phyloP scores from a whole-genome alignment of 1,140 invertebrate genomes.

The Venustaconcha ellipsiformis region DNA sequence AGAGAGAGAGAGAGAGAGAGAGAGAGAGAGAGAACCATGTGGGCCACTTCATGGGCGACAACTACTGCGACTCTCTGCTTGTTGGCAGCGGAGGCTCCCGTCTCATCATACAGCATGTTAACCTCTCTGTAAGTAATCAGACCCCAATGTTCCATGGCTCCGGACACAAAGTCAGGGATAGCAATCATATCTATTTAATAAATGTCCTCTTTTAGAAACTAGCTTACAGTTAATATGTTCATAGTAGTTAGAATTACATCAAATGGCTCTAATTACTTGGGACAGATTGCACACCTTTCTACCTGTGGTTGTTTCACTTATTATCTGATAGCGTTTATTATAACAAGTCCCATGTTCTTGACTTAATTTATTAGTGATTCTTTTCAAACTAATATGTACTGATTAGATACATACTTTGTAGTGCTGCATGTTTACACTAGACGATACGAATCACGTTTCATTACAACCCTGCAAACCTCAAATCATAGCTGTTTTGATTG shows the following conservation, averaged over 20 bases:
- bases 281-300: neutral
- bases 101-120: conserved; percentile 79
- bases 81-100: conserved; percentile 78
- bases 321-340: no score
- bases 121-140: conserved; percentile 66
- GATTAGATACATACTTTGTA: no score
- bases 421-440: no score
- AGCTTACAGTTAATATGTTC: neutral
- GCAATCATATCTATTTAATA: conserved; percentile 64
- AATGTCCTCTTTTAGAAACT: neutral
- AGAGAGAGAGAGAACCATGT: conserved; percentile 68
- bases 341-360: no score
- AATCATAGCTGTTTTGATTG: no score
- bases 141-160: conserved; percentile 70
- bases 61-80: conserved; percentile 91
- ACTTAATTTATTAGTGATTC: no score
- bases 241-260: neutral
- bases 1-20: no score
- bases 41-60: conserved; percentile 88
- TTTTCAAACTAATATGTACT: no score
- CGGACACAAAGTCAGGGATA: conserved; percentile 67
- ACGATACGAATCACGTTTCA: no score
- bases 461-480: no score
- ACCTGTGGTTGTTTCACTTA: no score
- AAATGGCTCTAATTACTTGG: neutral